These are phyloP conservation scores for Scaptodrosophila lebanonensis DNA, from an alignment of 1,140 invertebrate genomes.

Conservation along the genomic window DNA sequence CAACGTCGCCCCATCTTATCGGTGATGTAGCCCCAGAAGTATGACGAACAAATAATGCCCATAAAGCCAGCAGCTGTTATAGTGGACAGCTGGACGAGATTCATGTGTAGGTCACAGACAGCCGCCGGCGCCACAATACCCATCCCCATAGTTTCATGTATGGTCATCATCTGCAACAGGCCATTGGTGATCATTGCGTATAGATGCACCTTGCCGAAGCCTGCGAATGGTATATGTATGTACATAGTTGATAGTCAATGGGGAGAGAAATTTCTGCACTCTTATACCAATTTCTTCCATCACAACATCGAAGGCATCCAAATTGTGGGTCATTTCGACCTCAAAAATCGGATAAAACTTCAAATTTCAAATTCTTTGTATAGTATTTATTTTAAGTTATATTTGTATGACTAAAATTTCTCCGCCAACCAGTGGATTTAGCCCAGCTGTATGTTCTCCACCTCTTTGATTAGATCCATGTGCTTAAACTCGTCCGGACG, in stretches of 20 bases:
- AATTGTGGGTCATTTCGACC: neutral
- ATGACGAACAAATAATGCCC: slow-evolving; percentile 79
- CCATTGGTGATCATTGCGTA: slow-evolving; percentile 46
- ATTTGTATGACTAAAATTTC: slow-evolving; percentile 17
- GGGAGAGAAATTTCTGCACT: neutral
- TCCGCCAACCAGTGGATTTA: slow-evolving; percentile 51
- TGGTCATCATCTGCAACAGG: slow-evolving; percentile 55
- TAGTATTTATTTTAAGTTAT: neutral
- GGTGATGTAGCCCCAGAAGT: slow-evolving; percentile 84
- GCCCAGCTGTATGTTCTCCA: slow-evolving; percentile 84
- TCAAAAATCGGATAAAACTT: neutral
- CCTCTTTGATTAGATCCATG: slow-evolving; percentile 87
- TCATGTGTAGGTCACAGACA: slow-evolving; percentile 70
- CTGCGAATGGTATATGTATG: slow-evolving; percentile 1
- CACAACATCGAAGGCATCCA: slow-evolving; percentile 43
- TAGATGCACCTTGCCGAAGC: slow-evolving; percentile 47
- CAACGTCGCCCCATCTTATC: slow-evolving; percentile 81
- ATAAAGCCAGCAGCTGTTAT: slow-evolving; percentile 55
- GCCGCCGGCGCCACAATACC: slow-evolving; percentile 52
- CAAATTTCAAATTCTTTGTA: neutral
- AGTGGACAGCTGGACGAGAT: slow-evolving; percentile 60
- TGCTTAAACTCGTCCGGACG: slow-evolving; percentile 88
- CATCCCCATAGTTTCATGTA: slow-evolving; percentile 60
- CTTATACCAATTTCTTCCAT: slow-evolving; percentile 58
- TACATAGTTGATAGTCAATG: neutral